Conservation (phyloP, 2,797 vertebrate genomes). For the Oreortyx pictus region DNA sequence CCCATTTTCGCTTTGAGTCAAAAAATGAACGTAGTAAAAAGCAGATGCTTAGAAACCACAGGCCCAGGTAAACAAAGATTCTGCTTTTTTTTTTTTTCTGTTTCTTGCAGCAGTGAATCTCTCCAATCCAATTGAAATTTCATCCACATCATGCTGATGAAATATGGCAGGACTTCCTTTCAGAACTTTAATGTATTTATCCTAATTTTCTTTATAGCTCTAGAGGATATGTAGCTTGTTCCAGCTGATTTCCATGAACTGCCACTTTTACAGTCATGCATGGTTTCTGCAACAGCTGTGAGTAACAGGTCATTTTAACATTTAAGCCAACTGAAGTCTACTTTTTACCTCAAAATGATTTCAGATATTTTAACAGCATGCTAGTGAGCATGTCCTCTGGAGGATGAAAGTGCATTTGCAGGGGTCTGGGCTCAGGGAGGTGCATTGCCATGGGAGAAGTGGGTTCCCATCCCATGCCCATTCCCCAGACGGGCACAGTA, state of each 20-base stretch:
- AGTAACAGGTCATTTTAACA: not conserved
- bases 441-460: not conserved
- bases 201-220: conserved; percentile 27
- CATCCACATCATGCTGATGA: conserved; percentile 64
- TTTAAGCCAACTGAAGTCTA: not conserved
- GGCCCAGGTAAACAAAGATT: conserved; percentile 80
- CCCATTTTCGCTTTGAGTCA: conserved; percentile 92
- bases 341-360: not conserved
- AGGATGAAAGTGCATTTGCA: not conserved
- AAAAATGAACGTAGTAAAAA: conserved; percentile 73
- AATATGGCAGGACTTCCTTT: conserved; percentile 3
- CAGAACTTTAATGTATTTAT: conserved; percentile 11
- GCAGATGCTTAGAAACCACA: conserved; percentile 72
- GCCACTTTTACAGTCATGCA: not conserved
- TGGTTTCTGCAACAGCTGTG: not conserved
- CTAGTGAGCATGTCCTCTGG: not conserved
- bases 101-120: conserved; percentile 75
- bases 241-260: not conserved
- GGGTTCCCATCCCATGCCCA: accelerated
- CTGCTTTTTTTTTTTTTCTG: conserved; percentile 63
- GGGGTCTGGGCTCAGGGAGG: not conserved
- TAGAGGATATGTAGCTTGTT: conserved; percentile 17
- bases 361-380: not conserved
- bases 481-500: not conserved
- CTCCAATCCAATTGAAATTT: conserved; percentile 77